Evolutionary conservation across 2,888 invertebrate genomes (phyloP), one percentile per base, ranked within the genome.

Genomic region (Drosophila nr. perissopoda): DNA sequence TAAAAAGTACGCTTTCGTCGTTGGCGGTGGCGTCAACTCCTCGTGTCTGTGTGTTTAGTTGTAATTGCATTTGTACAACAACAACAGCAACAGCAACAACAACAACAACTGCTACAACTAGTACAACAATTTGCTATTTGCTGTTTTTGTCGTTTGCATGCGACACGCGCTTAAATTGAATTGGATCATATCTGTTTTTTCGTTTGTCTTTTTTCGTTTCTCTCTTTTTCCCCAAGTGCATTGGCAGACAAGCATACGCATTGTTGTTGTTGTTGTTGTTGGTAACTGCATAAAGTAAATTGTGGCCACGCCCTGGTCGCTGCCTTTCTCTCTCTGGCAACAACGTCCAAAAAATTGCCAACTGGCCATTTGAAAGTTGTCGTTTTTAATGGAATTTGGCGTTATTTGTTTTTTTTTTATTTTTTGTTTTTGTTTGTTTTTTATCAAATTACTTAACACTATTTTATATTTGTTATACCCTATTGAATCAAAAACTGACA

Each of bases 31-130:
- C 59, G 71, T 74, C 81, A 78, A 74, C 64, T 64, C 73, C 73
- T 76, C 73, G 78, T 82, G 72, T 70, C 65, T 81, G 74, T 76
- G 76, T 76, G 70, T 74, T 86, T 82, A 76, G 85, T 88, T 84
- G 88, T 85, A 85, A 85, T 85, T 85, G 84, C 85, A 84, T 87
- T 85, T 87, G 86, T 83, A 74, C 76, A 75, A 74, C 77, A 70
- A 57, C 76, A 29, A 8, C 7, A 21, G 1, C 68, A 49, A 51
- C 56, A 52, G 5, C 42, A 61, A 40, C 57, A 71, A 49, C 64
- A 70, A 46, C 54, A 54, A 42, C 54, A 34, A 11, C 53, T 40
- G 48, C 60, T 54, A n/a, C 68, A 62, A 25, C 46, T 46, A 25
- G 25, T 46, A 49, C 70, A 75, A 66, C 65, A 77, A 70, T 63